Percentiles rank a stretch among this genome's conserved stretches.
phyloP scores from a whole-genome alignment of 2,888 invertebrate genomes.

The Campoplex capitator region DNA sequence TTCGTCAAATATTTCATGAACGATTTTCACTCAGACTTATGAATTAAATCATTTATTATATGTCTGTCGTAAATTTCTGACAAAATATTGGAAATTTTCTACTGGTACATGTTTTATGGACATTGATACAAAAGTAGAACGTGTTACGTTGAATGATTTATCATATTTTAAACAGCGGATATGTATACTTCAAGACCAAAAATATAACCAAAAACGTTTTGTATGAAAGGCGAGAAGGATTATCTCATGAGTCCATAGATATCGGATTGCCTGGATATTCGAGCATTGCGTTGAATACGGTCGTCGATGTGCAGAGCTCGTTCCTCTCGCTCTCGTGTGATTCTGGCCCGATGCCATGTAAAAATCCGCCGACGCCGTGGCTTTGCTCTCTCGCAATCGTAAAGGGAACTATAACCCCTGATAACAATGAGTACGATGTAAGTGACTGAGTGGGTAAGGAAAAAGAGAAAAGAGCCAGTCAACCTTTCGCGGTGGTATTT shows the following conservation, averaged over 20 bases:
- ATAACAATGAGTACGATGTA: not conserved
- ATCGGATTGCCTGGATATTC: conserved; percentile 28
- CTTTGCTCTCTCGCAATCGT: conserved; percentile 29
- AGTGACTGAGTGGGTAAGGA: not conserved
- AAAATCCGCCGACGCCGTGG: conserved; percentile 46
- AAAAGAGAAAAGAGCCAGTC: not conserved
- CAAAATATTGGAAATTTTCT: not conserved
- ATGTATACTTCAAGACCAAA: not conserved
- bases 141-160: not conserved
- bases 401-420: conserved; percentile 14
- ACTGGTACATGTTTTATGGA: not conserved
- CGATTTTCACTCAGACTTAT: no score
- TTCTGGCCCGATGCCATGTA: conserved; percentile 54
- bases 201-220: not conserved
- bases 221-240: conserved; percentile 28
- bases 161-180: not conserved
- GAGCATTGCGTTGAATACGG: conserved; percentile 36
- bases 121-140: not conserved
- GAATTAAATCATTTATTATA: no score
- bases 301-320: conserved; percentile 28
- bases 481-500: conserved; percentile 5
- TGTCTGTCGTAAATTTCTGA: not conserved
- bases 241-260: conserved; percentile 1
- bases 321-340: conserved; percentile 5
- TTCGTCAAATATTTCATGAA: no score